Conservation (phyloP, 2,113 vertebrate species). For the Anolis carolinensis region DNA sequence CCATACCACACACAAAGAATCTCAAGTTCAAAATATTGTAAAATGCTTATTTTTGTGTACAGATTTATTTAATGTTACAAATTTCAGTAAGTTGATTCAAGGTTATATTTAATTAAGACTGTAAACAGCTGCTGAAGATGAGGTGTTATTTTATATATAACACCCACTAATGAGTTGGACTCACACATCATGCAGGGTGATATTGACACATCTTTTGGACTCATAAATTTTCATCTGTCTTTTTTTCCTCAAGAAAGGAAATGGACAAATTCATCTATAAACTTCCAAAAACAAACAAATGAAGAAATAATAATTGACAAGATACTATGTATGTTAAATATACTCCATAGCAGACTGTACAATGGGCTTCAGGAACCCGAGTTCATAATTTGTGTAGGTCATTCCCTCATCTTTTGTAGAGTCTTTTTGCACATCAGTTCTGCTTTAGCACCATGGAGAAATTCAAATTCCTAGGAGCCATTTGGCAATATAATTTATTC, state of each 20-base stretch:
- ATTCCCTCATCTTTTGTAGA: too few relatives aligned
- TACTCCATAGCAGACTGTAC: too few relatives aligned
- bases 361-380: too few relatives aligned
- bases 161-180: not conserved
- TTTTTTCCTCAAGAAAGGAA: not conserved
- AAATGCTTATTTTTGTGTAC: not conserved
- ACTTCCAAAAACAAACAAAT: too few relatives aligned
- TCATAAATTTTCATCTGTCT: not conserved
- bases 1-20: not conserved
- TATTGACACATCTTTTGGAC: conserved; percentile 52
- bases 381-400: too few relatives aligned
- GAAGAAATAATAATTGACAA: too few relatives aligned
- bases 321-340: too few relatives aligned
- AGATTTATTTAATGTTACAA: conserved; percentile 17
- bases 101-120: conserved; percentile 58
- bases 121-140: conserved; percentile 47
- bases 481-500: too few relatives aligned
- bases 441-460: too few relatives aligned
- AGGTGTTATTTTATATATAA: conserved; percentile 54
- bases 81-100: conserved; percentile 38
- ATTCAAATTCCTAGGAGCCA: too few relatives aligned
- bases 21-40: not conserved
- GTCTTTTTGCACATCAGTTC: too few relatives aligned
- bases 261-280: not conserved
- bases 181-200: conserved; percentile 25